phyloP scores from a whole-genome alignment of 2,888 invertebrate species.

The Tenthredo distinguenda region DNA sequence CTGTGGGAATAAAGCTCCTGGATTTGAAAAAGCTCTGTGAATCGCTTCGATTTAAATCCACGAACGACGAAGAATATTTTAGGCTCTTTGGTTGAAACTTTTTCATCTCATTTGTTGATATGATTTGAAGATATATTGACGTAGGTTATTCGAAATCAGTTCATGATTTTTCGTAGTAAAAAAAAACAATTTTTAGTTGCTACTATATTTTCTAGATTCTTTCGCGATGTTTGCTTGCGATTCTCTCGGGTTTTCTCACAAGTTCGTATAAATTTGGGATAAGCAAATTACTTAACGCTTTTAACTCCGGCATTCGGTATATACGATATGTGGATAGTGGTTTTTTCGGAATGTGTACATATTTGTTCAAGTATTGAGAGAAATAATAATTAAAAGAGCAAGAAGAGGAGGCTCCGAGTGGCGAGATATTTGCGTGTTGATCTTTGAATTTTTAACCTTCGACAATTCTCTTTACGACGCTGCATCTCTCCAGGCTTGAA shows the following conservation, averaged over 20 bases:
- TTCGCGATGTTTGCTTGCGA: not conserved
- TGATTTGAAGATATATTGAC: too few relatives aligned
- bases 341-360: not conserved
- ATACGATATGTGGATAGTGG: not conserved
- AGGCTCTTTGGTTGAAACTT: too few relatives aligned
- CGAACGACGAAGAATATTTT: too few relatives aligned
- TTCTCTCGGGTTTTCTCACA: not conserved
- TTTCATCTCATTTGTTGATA: too few relatives aligned
- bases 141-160: too few relatives aligned
- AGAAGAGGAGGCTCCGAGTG: not conserved
- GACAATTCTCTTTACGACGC: conserved; percentile 25
- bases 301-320: conserved; percentile 42
- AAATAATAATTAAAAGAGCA: conserved; percentile 11
- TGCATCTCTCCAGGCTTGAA: not conserved
- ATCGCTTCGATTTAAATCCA: too few relatives aligned
- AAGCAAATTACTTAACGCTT: conserved; percentile 66
- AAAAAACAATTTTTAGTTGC: too few relatives aligned
- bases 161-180: too few relatives aligned
- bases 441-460: conserved; percentile 50
- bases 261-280: not conserved
- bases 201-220: not conserved
- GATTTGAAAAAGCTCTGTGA: too few relatives aligned
- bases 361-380: not conserved
- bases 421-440: conserved; percentile 34
- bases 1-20: too few relatives aligned